These are phyloP conservation scores for Philereme transversata DNA, from an alignment of 2,888 invertebrate species.

Conservation along the genomic window DNA sequence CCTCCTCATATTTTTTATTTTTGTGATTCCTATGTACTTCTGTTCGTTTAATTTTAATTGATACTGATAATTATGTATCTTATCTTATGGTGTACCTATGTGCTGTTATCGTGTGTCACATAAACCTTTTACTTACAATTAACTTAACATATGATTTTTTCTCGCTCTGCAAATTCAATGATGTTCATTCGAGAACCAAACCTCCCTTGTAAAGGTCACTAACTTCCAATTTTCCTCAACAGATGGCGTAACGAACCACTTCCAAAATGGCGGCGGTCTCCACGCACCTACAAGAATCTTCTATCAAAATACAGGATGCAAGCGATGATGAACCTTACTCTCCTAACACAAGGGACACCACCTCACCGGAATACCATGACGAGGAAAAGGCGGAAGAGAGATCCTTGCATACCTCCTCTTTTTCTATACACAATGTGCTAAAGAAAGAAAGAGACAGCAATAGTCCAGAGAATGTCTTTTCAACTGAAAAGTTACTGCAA, in stretches of 20 bases:
- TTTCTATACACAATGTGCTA: constrained; percentile 78
- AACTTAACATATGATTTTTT: too few relatives aligned
- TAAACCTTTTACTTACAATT: too few relatives aligned
- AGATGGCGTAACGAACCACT: constrained; percentile 70
- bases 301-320: constrained; percentile 73
- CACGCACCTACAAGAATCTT: constrained; percentile 69
- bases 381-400: constrained; percentile 68
- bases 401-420: constrained; percentile 67
- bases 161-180: too few relatives aligned
- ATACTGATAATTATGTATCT: too few relatives aligned
- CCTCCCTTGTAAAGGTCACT: too few relatives aligned
- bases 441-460: constrained; percentile 76
- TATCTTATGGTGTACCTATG: too few relatives aligned
- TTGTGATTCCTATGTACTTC: too few relatives aligned
- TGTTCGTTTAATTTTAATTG: too few relatives aligned
- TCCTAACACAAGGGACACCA: constrained; percentile 71
- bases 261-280: constrained; percentile 78
- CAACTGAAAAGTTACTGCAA: constrained; percentile 75
- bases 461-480: constrained; percentile 79
- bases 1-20: too few relatives aligned
- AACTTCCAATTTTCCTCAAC: constrained; percentile 38
- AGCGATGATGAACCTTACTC: constrained; percentile 79
- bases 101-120: too few relatives aligned
- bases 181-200: too few relatives aligned
- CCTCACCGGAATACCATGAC: constrained; percentile 70